Conservation (phyloP, 2,888 invertebrate genomes). For the Caenorhabditis drosophilae region DNA sequence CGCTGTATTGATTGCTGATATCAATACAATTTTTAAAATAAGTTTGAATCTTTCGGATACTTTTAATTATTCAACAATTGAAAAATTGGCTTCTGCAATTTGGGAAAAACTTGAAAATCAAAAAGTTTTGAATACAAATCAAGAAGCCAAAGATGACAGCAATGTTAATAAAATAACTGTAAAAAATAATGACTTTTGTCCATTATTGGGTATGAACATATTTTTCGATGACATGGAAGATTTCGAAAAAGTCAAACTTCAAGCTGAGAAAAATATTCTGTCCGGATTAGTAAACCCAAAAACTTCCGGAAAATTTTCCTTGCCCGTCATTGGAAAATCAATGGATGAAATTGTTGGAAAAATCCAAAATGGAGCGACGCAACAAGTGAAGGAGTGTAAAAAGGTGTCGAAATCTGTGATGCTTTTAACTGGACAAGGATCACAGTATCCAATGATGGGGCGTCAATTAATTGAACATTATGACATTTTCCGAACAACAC, state of each 20-base stretch:
- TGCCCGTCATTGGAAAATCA: constrained; percentile 24
- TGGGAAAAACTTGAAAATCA: constrained; percentile 10
- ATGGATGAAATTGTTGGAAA: constrained; percentile 18
- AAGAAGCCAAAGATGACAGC: background rate
- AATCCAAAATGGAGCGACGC: constrained; percentile 7
- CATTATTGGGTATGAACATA: constrained; percentile 27
- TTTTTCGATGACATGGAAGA: constrained; percentile 31
- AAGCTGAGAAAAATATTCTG: constrained; percentile 4
- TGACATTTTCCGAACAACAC: constrained; percentile 34
- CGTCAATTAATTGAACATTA: constrained; percentile 45
- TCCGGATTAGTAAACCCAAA: background rate
- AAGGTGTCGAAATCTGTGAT: constrained; percentile 32
- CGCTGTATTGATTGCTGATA: constrained; percentile 28
- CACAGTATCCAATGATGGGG: constrained; percentile 55
- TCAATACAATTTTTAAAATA: constrained; percentile 34
- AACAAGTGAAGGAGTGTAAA: constrained; percentile 7
- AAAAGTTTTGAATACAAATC: background rate
- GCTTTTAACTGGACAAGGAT: constrained; percentile 58
- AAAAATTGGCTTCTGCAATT: constrained; percentile 37
- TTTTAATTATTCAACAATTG: constrained; percentile 49
- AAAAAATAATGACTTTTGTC: constrained; percentile 19
- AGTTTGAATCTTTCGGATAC: constrained; percentile 43
- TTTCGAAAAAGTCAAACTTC: constrained; percentile 13
- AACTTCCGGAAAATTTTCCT: constrained; percentile 20
- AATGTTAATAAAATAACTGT: too few relatives aligned